Evolutionary conservation across 2,113 vertebrate genomes (phyloP), one percentile per base, ranked within the genome.

Genomic region (Cranoglanis bouderius): DNA sequence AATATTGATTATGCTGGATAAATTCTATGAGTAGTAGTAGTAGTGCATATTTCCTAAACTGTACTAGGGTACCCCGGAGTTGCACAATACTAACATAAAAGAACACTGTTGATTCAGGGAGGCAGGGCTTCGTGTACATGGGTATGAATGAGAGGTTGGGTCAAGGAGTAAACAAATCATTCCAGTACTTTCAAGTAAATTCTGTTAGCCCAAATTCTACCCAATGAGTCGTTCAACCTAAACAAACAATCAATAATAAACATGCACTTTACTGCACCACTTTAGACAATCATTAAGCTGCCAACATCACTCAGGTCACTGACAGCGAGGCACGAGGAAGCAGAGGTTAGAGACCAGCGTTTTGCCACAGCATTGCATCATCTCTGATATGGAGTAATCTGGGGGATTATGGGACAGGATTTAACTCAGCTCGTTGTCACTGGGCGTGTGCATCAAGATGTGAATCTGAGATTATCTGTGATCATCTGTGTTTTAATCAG

Each of bases 341-440:
- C 40, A 6, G 86, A 65, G 43, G 46, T 51, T 38, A 59, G n/a
- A 61, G 14, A 61, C 70, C 40, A 40, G 40, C 1, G 19, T 80
- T 81, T 87, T n/a, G 14, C 75, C 59, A 81, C n/a, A 63, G 29
- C 19, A 40, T 91, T 90, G 85, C 75, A 85, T 85, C 82, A 90
- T 86, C 63, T 89, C 16, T 57, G 13, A 29, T 67, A 80, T 82
- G 43, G 49, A 57, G 46, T 90, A 91, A 92, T 85, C 80, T 38
- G 61, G 61, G 35, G 85, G 74, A 90, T 91, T 91, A 92, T 89
- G 81, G 46, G 65, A 78, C 89, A 82, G 80, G 80, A 83, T 87
- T 90, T 88, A 89, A 85, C 75, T 82, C 85, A 5, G 26, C 43
- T 86, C 49, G 67, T 53, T 57, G 29, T 49, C 43, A 40, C 35